phyloP scores from a whole-genome alignment of 1,140 invertebrate genomes.

The Metopolophium dirhodum region DNA sequence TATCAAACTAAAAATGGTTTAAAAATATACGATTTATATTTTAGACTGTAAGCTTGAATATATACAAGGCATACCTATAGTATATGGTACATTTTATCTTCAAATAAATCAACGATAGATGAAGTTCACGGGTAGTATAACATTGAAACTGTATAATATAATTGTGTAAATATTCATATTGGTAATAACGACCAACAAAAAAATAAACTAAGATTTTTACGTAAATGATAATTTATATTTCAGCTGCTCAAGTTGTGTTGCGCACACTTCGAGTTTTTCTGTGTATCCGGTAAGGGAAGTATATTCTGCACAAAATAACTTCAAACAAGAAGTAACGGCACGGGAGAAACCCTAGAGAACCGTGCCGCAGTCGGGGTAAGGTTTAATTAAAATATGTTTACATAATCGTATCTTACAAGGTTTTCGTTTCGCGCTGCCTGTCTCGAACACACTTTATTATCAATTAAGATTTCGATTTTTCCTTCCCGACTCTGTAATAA shows the following conservation, averaged over 20 bases:
- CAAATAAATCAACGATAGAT: background rate
- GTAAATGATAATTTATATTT: background rate
- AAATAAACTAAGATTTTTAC: background rate
- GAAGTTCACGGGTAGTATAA: background rate
- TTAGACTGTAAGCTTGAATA: background rate
- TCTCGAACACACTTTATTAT: slow-evolving; percentile 21
- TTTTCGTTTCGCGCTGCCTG: slow-evolving; percentile 15
- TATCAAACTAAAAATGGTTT: too few species aligned
- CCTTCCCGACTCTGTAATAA: background rate
- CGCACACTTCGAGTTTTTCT: background rate
- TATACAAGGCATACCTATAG: too few species aligned
- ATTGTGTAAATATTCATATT: too few species aligned
- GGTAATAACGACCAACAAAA: too few species aligned
- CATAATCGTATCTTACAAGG: slow-evolving; percentile 30
- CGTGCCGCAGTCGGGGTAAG: background rate
- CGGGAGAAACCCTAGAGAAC: slow-evolving; percentile 21
- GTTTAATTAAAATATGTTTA: slow-evolving; percentile 47
- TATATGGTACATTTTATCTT: background rate
- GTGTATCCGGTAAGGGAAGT: background rate
- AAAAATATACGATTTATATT: background rate
- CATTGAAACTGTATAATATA: too few species aligned
- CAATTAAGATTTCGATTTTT: slow-evolving; percentile 30
- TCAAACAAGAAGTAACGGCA: background rate
- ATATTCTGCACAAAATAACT: background rate
- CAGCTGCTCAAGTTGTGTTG: background rate